Base-by-base conservation (phyloP, 2,888 invertebrate genomes). In the Drosophila demipolita region DNA sequence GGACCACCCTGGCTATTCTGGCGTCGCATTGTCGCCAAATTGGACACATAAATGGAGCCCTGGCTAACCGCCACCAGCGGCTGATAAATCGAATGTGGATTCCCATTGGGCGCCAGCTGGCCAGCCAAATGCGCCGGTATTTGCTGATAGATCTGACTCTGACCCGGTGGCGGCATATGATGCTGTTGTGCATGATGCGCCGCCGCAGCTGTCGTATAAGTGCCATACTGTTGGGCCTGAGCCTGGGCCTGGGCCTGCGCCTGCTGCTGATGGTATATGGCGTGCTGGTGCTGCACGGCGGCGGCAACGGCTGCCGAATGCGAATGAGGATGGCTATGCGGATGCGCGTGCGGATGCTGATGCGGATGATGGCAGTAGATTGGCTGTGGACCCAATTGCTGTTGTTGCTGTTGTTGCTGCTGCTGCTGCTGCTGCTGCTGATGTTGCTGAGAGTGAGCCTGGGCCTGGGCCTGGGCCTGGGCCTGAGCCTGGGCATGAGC, bases 241-340 rank as follows among this genome's bases (percentile, higher is more conserved):
- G 73, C 73, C 49, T 74, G 74, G 1, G 73, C 73, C 57, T 74
- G 74, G 1, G 29, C 74, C 42, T 75, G 66, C 2, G 68, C 90
- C 75, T 92, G 92, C 62, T 92, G 92, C 76, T 92, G 92, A 53
- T 93, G 92, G 61, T 93, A 92, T 67, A 95, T 92, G 58, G 92
- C 90, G 66, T 95, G 91, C 93, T 95, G 94, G 93, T 95, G 94
- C 94, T 95, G 93, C 91, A 91, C 91, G 50, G 91, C 91, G 32
- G 92, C 92, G 35, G 92, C 92, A 32, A 91, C 92, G 94, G 94
- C 94, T 94, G 94, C 94, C 91, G 84, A 94, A 64, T 92, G 91
- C 59, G 90, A 91, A 80, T 92, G 92, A 45, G 94, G 94, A 91
- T 82, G 82, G 38, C 83, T 75, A 66, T 85, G 91, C 61, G 90